These are phyloP conservation scores for Acleris holmiana DNA, from an alignment of 2,888 invertebrate genomes.

Conservation along the genomic window DNA sequence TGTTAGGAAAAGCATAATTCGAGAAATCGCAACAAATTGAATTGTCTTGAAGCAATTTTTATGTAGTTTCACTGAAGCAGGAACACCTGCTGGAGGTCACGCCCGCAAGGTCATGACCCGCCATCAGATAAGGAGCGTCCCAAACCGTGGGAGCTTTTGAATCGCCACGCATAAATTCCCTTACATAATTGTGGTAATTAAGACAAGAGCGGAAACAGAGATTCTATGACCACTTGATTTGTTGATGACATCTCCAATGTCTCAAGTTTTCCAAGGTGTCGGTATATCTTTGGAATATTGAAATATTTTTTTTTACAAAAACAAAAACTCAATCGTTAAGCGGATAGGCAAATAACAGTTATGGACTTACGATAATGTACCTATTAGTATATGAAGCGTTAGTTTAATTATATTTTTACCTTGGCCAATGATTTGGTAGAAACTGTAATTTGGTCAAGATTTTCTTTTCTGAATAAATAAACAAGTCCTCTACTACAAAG, in stretches of 20 bases:
- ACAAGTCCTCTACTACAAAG: too few relatives aligned
- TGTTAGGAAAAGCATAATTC: too few relatives aligned
- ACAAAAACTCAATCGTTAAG: too few relatives aligned
- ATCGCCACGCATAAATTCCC: slow-evolving; percentile 64
- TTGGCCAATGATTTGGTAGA: too few relatives aligned
- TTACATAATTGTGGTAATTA: slow-evolving; percentile 75
- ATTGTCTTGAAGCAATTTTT: not conserved
- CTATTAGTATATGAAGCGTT: too few relatives aligned
- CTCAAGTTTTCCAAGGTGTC: not conserved
- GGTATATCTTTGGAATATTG: not conserved
- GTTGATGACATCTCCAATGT: slow-evolving; percentile 24
- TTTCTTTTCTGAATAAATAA: too few relatives aligned
- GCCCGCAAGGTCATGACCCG: slow-evolving; percentile 69
- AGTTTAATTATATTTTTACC: too few relatives aligned
- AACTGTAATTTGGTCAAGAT: too few relatives aligned
- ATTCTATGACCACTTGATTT: slow-evolving; percentile 32
- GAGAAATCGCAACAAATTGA: too few relatives aligned
- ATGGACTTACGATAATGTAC: too few relatives aligned
- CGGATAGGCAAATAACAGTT: too few relatives aligned
- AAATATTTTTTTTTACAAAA: too few relatives aligned
- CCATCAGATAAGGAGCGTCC: slow-evolving; percentile 70
- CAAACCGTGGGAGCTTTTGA: slow-evolving; percentile 72
- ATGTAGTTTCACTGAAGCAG: slow-evolving; percentile 34
- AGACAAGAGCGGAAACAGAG: slow-evolving; percentile 48
- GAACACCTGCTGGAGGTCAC: slow-evolving; percentile 63